Evolutionary conservation across 2,888 invertebrate genomes (phyloP), one percentile per base, ranked within the genome.

Genomic region (Sturmia bella): DNA sequence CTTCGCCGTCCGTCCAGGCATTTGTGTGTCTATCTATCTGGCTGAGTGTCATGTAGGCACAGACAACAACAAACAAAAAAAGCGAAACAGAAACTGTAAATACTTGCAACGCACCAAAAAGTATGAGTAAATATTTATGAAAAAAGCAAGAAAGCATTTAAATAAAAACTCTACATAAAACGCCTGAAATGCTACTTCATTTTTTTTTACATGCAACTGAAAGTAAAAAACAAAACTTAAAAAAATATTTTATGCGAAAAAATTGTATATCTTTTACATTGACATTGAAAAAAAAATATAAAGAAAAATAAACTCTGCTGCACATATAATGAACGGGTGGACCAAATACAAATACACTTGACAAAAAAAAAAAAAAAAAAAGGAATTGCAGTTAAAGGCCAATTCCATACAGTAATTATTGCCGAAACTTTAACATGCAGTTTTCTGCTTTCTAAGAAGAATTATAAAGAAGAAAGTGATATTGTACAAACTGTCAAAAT

Each of bases 111-210:
- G 82, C 82, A 82, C 57, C 43, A 57, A 45, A 57, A 48, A 57
- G 24, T 57, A 48, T 17, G 57, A 43, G 64, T 48, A 66, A 66
- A 56, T 54, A 54, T 56, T 56, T 45, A 43, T 27, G 27, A 37
- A 80, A 43, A 57, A 32, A 45, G 27, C n/a, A 37, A 70, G 21
- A 63, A 11, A 74, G 56, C 5, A 73, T 69, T 54, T 63, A 69
- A 70, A 69, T 43, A 75, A 68, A 74, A 78, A 72, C 70, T 78
- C 56, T 27, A 37, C 17, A 63, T 56, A 63, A 73, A 81, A 70
- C 78, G 78, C 82, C 82, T 82, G 78, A 82, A 82, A 82, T 78
- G 78, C 78, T 78, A 78, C 82, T 78, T 82, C 78, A 82, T 48
- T 70, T 78, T 78, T 78, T 78, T 32, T 64, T 17, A 24, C 27